phyloP scores from a whole-genome alignment of 2,113 vertebrate genomes.

The Chunga burmeisteri region DNA sequence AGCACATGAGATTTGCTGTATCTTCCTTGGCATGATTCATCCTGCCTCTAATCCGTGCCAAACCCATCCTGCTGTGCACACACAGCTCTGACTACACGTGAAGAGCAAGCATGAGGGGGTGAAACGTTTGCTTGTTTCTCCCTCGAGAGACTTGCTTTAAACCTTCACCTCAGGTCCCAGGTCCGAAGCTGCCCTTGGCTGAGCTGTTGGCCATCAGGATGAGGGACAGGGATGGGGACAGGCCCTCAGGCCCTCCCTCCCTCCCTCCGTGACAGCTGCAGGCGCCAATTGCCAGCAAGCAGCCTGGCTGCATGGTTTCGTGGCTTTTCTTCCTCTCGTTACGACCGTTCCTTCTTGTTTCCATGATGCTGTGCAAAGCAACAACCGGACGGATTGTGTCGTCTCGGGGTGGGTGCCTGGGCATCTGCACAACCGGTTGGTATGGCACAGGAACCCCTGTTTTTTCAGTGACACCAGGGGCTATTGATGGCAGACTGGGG shows the following conservation, averaged over 20 bases:
- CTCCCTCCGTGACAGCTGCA: constrained; percentile 53
- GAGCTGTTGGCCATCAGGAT: not conserved
- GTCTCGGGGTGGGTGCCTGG: not conserved
- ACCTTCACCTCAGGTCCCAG: not conserved
- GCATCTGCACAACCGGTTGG: constrained; percentile 45
- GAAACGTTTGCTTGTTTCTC: not conserved
- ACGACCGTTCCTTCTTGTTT: constrained; percentile 54
- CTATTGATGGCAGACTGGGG: constrained; percentile 45
- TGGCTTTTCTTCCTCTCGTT: constrained; percentile 56
- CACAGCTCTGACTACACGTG: not conserved
- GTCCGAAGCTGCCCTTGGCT: not conserved
- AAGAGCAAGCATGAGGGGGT: not conserved
- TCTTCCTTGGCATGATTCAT: not conserved
- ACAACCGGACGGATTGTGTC: constrained; percentile 31
- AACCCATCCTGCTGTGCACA: not conserved
- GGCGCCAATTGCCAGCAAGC: constrained; percentile 54
- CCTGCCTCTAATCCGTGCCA: not conserved
- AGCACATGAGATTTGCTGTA: not conserved
- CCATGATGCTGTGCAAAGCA: not conserved
- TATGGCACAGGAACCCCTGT: constrained; percentile 16
- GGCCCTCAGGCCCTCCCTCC: not conserved
- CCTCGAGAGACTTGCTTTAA: not conserved
- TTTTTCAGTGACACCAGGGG: constrained; percentile 32
- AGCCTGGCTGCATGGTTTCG: not conserved
- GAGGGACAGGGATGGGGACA: not conserved